A percentile compares a stretch with the other conserved stretches of the same genome.
Evolutionary conservation across 1,140 invertebrate species (phyloP).

Genomic region (Oryctes rhinoceros): DNA sequence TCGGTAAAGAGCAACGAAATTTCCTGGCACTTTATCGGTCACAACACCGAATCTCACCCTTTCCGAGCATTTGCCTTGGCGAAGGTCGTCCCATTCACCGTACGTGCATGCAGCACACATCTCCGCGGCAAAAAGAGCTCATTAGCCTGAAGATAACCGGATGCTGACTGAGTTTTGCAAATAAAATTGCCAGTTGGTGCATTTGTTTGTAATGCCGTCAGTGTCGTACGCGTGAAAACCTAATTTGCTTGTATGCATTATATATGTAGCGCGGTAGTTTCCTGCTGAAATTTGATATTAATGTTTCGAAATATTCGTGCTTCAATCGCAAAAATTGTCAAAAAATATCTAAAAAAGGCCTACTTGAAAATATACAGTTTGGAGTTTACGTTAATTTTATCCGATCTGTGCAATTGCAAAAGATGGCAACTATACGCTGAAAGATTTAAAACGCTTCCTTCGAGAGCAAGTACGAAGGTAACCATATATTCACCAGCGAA

Average conservation of each 20-base stretch:
- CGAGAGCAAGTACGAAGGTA: too few relatives aligned
- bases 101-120: background rate
- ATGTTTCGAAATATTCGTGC: background rate
- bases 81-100: background rate
- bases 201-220: background rate
- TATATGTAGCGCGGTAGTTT: background rate
- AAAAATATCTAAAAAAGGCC: too few relatives aligned
- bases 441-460: too few relatives aligned
- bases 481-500: too few relatives aligned
- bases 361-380: too few relatives aligned
- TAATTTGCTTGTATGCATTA: background rate
- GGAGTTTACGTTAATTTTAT: too few relatives aligned
- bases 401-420: too few relatives aligned
- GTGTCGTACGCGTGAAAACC: background rate
- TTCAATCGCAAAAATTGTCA: too few relatives aligned
- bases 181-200: background rate
- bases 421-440: too few relatives aligned
- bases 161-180: slow-evolving; percentile 20
- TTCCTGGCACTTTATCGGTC: background rate
- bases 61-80: background rate
- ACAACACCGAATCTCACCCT: background rate
- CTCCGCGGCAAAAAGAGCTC: background rate
- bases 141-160: slow-evolving; percentile 20
- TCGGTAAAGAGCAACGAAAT: slow-evolving; percentile 2
- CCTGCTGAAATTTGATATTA: background rate